Evolutionary conservation across 2,797 vertebrate species (phyloP).

Genomic region (Pipistrellus kuhlii): DNA sequence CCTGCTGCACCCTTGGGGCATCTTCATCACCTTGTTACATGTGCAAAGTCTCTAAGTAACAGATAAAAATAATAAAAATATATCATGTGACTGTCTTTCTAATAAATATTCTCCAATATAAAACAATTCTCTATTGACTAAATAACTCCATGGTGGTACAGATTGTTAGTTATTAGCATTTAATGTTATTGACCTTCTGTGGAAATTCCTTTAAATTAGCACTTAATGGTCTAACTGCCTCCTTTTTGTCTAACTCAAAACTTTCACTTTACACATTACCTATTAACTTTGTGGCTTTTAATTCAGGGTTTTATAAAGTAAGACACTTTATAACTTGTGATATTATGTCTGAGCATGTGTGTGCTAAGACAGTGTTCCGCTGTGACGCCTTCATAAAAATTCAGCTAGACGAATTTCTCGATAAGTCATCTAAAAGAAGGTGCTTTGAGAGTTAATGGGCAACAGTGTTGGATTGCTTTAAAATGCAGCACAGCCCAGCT

Average conservation of each 20-base stretch:
- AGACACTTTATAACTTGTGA: neutral
- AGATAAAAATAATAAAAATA: slow-evolving; percentile 1
- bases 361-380: neutral
- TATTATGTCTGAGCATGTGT: neutral
- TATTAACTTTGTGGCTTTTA: slow-evolving; percentile 64
- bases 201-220: slow-evolving; percentile 60
- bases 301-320: slow-evolving; percentile 66
- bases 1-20: neutral
- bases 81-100: neutral
- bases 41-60: slow-evolving; percentile 13
- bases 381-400: neutral
- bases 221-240: slow-evolving; percentile 58
- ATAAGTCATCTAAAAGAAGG: neutral
- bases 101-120: slow-evolving; percentile 15
- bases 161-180: slow-evolving; percentile 64
- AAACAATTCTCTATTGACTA: neutral
- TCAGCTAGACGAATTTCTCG: neutral
- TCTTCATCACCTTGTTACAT: slow-evolving; percentile 10
- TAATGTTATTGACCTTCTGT: slow-evolving; percentile 36
- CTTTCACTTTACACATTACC: slow-evolving; percentile 55
- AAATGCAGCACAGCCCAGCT: neutral
- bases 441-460: neutral
- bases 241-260: slow-evolving; percentile 55
- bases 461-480: neutral
- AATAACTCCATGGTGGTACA: neutral